These are phyloP conservation scores for Crotalus horridus DNA, from an alignment of 2,113 vertebrate species.

Conservation along the genomic window DNA sequence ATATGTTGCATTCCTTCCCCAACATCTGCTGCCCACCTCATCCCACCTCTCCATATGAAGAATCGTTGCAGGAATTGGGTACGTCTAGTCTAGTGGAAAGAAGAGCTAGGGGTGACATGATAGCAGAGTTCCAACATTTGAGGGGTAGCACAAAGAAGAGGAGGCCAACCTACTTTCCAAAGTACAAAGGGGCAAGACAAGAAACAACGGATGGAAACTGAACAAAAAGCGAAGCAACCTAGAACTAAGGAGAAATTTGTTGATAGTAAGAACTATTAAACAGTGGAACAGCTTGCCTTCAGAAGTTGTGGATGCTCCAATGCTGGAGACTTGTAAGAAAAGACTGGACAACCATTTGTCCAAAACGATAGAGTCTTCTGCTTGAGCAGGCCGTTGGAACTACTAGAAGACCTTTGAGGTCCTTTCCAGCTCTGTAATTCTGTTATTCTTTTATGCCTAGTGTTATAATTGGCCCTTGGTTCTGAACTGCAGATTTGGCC, in stretches of 20 bases:
- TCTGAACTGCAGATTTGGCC: background rate
- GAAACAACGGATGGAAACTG: background rate
- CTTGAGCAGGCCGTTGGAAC: background rate
- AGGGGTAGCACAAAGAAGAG: background rate
- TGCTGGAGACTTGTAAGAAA: background rate
- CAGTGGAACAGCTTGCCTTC: background rate
- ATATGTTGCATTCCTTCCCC: background rate
- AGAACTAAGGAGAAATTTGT: background rate
- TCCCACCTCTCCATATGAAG: background rate
- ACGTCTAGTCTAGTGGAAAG: background rate
- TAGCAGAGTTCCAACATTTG: background rate
- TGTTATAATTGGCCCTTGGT: background rate
- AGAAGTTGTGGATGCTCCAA: background rate
- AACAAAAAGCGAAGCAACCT: background rate
- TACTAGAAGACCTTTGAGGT: background rate
- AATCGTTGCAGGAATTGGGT: background rate
- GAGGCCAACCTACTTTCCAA: background rate
- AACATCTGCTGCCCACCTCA: background rate
- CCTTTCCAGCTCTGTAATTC: background rate
- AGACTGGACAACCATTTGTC: too few relatives aligned
- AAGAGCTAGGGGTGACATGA: background rate
- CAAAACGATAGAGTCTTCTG: background rate
- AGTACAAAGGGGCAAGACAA: background rate
- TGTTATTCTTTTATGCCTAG: background rate
- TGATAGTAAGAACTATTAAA: background rate